phyloP scores from a whole-genome alignment of 1,140 invertebrate species.

The Lethrus apterus region DNA sequence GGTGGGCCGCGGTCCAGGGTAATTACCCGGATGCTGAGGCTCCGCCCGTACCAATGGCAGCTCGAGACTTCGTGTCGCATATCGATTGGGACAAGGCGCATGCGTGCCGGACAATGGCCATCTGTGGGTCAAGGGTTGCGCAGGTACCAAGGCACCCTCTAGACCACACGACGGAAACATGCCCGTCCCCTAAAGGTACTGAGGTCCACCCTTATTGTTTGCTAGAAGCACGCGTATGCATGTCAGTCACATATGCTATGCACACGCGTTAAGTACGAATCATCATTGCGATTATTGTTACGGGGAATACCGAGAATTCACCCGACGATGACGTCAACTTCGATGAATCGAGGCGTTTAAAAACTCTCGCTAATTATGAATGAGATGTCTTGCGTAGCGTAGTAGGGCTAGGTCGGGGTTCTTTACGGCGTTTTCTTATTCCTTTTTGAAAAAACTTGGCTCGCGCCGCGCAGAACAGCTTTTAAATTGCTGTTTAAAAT shows the following conservation, averaged over 20 bases:
- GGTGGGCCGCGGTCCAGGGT: conserved; percentile 33
- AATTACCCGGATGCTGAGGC: conserved; percentile 38
- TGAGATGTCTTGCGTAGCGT: conserved; percentile 26
- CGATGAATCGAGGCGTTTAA: conserved; percentile 30
- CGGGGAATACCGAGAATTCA: too few relatives aligned
- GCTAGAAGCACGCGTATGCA: too few relatives aligned
- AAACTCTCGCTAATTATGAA: conserved; percentile 33
- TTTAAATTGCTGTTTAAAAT: conserved; percentile 40
- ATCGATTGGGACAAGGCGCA: conserved; percentile 25
- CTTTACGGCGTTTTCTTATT: conserved; percentile 35
- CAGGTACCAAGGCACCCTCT: conserved; percentile 3
- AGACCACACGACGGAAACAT: conserved; percentile 5
- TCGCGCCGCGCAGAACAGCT: conserved; percentile 25
- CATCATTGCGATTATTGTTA: too few relatives aligned
- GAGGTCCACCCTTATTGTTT: too few relatives aligned
- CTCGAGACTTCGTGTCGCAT: conserved; percentile 17
- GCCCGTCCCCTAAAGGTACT: not conserved
- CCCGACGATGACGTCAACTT: conserved; percentile 26
- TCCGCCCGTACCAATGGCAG: conserved; percentile 33
- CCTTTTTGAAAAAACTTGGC: conserved; percentile 33
- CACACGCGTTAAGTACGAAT: too few relatives aligned
- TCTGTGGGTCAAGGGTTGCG: conserved; percentile 18
- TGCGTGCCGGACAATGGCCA: conserved; percentile 32
- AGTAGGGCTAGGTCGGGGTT: conserved; percentile 39
- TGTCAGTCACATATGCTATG: too few relatives aligned